These are phyloP conservation scores for Apamea epomidion DNA, from an alignment of 2,888 invertebrate genomes.

Conservation along the genomic window DNA sequence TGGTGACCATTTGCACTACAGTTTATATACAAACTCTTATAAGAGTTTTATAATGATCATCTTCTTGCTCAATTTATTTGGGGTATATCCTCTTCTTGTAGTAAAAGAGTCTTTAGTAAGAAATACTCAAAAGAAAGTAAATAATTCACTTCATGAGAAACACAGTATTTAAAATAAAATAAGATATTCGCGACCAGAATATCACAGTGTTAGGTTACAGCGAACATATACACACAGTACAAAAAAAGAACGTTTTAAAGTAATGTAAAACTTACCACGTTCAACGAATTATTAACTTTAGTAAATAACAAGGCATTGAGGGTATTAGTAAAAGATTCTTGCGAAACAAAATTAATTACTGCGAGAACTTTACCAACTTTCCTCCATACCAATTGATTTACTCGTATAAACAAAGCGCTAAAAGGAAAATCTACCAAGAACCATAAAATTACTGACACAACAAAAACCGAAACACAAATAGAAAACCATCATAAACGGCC, in stretches of 20 bases:
- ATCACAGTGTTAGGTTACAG: neutral
- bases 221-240: neutral
- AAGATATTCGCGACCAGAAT: neutral
- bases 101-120: neutral
- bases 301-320: neutral
- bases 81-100: neutral
- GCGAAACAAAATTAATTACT: neutral
- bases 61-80: neutral
- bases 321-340: neutral
- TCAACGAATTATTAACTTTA: neutral
- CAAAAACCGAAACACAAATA: slow-evolving; percentile 47
- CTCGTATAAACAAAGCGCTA: neutral
- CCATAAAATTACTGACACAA: neutral
- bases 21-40: neutral
- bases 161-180: neutral
- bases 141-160: neutral
- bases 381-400: neutral
- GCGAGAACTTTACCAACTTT: neutral
- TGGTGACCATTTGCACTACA: neutral
- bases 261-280: neutral
- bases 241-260: neutral
- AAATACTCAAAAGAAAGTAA: neutral
- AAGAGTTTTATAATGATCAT: neutral
- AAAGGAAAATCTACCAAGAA: neutral
- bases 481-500: slow-evolving; percentile 67